phyloP scores from a whole-genome alignment of 2,113 vertebrate species.

The Lepidothrix coronata region DNA sequence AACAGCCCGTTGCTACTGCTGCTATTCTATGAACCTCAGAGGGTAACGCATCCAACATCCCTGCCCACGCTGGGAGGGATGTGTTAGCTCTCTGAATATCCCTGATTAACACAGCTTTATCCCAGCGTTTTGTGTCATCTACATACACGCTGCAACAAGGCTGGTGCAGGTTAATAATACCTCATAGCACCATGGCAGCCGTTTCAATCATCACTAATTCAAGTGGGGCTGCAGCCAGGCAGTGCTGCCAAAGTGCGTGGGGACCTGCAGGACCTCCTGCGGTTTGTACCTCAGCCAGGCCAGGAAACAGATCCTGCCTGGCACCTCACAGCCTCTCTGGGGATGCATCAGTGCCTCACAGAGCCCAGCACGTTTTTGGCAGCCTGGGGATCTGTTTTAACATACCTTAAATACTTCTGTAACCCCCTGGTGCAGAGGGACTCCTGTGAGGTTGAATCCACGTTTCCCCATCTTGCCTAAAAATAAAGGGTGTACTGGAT shows the following conservation, averaged over 20 bases:
- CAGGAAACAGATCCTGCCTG: background rate
- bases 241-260: accelerated
- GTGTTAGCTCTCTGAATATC: slow-evolving; percentile 4
- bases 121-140: background rate
- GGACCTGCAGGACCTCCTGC: background rate
- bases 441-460: background rate
- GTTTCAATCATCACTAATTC: background rate
- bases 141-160: background rate
- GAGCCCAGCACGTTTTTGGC: background rate
- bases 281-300: background rate
- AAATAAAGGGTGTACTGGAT: background rate
- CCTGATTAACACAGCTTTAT: slow-evolving; percentile 2
- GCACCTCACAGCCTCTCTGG: background rate
- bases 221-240: background rate
- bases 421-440: background rate
- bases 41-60: slow-evolving; percentile 4
- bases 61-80: background rate
- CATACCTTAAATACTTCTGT: background rate
- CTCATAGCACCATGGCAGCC: accelerated
- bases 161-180: background rate
- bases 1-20: background rate
- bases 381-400: background rate
- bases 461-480: background rate
- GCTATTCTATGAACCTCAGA: background rate
- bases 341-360: background rate